Conservation (phyloP, 2,113 vertebrate species). For the Notarius lentiginosus region DNA sequence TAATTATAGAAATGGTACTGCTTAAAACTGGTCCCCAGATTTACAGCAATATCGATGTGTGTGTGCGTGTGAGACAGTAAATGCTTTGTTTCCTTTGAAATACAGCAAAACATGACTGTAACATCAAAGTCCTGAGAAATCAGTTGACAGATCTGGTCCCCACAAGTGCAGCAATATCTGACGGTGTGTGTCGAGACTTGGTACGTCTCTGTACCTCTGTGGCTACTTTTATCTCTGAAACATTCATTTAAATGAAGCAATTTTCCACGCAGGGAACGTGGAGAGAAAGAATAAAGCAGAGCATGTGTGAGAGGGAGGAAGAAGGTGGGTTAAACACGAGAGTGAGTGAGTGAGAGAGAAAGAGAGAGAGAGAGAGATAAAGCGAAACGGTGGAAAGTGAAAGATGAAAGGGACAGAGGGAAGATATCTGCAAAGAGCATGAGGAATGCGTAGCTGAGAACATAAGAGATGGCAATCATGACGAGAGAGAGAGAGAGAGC, state of each 20-base stretch:
- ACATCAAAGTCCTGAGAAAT: neutral
- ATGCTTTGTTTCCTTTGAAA: neutral
- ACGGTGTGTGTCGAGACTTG: neutral
- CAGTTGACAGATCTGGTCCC: neutral
- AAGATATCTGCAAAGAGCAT: conserved; percentile 35
- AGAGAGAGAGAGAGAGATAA: conserved; percentile 2
- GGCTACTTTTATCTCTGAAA: conserved; percentile 41
- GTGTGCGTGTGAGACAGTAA: neutral
- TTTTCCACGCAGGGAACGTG: conserved; percentile 25
- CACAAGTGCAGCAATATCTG: neutral
- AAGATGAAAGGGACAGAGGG: conserved; percentile 27
- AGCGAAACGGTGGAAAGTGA: neutral
- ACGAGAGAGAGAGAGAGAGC: neutral
- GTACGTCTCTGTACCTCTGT: conserved; percentile 12
- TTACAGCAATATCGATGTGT: neutral
- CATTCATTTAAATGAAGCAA: conserved; percentile 37
- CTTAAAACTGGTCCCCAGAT: neutral
- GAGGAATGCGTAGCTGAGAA: conserved; percentile 14
- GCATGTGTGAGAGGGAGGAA: conserved; percentile 15
- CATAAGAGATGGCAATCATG: conserved; percentile 26
- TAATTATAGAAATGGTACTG: neutral
- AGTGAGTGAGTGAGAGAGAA: neutral
- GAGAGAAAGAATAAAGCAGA: neutral
- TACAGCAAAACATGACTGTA: neutral
- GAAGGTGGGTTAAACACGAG: conserved; percentile 18